Evolutionary conservation across 2,888 invertebrate species (phyloP).

Genomic region (Machimus atricapillus): DNA sequence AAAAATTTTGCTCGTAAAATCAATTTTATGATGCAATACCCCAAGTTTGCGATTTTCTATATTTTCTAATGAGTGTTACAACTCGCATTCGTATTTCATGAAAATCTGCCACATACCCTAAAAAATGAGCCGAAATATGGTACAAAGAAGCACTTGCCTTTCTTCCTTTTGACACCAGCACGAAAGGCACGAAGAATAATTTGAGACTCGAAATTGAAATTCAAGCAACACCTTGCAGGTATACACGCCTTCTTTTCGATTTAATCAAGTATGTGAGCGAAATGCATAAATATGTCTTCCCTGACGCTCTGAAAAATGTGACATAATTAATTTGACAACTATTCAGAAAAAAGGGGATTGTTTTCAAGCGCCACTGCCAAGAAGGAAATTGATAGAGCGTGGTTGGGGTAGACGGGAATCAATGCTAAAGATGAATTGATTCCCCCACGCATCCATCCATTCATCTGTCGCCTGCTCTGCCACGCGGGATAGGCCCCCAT

Average conservation of each 20-base stretch:
- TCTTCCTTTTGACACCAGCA: background rate
- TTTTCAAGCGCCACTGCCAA: background rate
- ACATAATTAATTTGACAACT: conserved; percentile 14
- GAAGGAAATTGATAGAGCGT: conserved; percentile 34
- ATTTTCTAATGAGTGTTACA: background rate
- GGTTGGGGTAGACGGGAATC: conserved; percentile 17
- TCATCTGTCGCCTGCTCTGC: background rate
- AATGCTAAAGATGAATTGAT: conserved; percentile 33
- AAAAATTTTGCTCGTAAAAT: too few species aligned
- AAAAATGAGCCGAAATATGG: background rate
- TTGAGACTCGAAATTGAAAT: background rate
- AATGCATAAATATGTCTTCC: background rate
- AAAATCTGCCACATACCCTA: background rate
- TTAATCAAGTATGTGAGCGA: background rate
- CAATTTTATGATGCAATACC: background rate
- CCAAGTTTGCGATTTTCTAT: background rate
- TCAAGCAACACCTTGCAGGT: background rate
- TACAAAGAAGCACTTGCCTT: background rate
- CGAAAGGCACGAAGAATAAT: background rate
- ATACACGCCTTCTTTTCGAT: background rate
- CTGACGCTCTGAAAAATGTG: background rate
- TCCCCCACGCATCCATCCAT: conserved; percentile 5
- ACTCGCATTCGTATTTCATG: background rate
- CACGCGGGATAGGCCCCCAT: background rate
- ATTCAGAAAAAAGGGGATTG: background rate